Evolutionary conservation across 2,888 invertebrate species (phyloP), one percentile per base, ranked within the genome.

Genomic region (Lissocephala sabroskyi): DNA sequence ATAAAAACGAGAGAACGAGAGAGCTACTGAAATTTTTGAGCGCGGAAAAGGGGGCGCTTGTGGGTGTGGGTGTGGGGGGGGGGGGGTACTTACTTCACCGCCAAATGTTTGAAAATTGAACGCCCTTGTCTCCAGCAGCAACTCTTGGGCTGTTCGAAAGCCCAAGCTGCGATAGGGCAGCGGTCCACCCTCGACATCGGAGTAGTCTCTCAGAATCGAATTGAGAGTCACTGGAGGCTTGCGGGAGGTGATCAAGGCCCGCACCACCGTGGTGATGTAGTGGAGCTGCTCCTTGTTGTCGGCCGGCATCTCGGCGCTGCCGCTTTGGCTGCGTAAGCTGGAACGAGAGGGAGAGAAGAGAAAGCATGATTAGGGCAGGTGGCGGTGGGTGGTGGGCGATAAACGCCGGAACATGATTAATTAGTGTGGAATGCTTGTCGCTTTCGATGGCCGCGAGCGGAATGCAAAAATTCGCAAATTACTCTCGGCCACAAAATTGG

Each of bases 101-200:
- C 43, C 53, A n/a, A 7, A 0, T 2, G 3, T 26, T 7, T 85
- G 85, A n/a, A 84, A 84, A 6, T 87, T 82, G 64, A 86, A 87
- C 67, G 90, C 86, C 19, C 88, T 87, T 9, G 89, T 88, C 13
- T 88, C 86, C 56, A 86, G 86, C 28, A 92, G 84, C 54, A 92
- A 86, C 29, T 88, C 88, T 51, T 89, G 88, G 6, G 91, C 81
- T 6, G 84, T 83, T 30, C 82, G 68, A 81, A 86, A 91, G 3
- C 91, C 91, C 46, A 90, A 82, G 61, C 86, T 85, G 49, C 82
- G 84, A 65, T 83, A 91, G 4, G 91, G 91, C 63, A 92, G 88
- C 61, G 84, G 83, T 74, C 87, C 87, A 18, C 90, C 90, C 77
- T 90, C 88, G 18, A 92, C 79, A 60, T 87, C 87, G 42, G 81